These are phyloP conservation scores for Eupithecia vulgata DNA, from an alignment of 2,888 invertebrate species.

Conservation along the genomic window DNA sequence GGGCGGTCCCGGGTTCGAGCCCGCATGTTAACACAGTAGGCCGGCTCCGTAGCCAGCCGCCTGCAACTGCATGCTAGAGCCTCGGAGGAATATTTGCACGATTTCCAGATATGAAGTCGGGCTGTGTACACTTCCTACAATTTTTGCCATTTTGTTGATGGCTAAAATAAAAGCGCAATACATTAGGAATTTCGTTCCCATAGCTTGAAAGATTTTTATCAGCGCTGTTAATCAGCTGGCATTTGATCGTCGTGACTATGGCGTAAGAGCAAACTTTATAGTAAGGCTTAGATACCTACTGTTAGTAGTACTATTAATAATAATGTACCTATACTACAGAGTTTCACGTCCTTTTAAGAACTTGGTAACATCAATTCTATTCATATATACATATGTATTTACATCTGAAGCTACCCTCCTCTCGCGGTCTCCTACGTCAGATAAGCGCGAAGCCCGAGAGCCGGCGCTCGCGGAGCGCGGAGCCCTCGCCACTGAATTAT, in stretches of 20 bases:
- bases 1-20: slow-evolving; percentile 48
- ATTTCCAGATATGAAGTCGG: slow-evolving; percentile 44
- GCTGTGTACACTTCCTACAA: slow-evolving; percentile 77
- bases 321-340: background rate
- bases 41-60: slow-evolving; percentile 54
- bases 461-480: background rate
- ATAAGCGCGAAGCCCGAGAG: background rate
- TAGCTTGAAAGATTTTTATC: background rate
- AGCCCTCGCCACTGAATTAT: slow-evolving; percentile 39
- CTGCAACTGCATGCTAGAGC: slow-evolving; percentile 76
- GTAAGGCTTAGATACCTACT: background rate
- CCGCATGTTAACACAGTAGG: slow-evolving; percentile 67
- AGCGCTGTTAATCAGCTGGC: background rate
- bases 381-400: background rate
- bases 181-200: background rate
- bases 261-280: background rate
- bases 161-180: background rate
- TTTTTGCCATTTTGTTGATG: slow-evolving; percentile 31
- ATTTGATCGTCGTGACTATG: background rate
- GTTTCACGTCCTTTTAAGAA: background rate
- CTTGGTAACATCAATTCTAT: background rate
- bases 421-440: background rate
- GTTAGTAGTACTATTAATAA: background rate
- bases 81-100: slow-evolving; percentile 65
- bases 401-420: background rate